phyloP scores from a whole-genome alignment of 2,888 invertebrate genomes.

The Euplagia quadripunctaria region DNA sequence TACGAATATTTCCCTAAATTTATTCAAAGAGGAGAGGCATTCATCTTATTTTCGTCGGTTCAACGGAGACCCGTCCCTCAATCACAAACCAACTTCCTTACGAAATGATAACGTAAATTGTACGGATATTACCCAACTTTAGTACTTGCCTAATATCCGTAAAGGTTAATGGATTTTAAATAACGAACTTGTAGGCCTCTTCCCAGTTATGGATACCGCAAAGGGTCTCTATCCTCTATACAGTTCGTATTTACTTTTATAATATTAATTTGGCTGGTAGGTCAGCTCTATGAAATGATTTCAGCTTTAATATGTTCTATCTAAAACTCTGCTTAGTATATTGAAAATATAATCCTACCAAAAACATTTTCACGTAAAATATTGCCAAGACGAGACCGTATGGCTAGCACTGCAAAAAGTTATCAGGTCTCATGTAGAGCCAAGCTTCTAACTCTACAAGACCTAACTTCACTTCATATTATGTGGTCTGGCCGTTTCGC shows the following conservation, averaged over 20 bases:
- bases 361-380: no score
- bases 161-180: slow-evolving; percentile 20
- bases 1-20: slow-evolving; percentile 44
- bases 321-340: no score
- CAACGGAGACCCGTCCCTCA: slow-evolving; percentile 29
- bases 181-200: slow-evolving; percentile 11
- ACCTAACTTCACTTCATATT: no score
- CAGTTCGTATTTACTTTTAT: neutral
- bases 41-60: slow-evolving; percentile 48
- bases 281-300: no score
- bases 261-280: neutral
- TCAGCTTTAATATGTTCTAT: no score
- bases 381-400: no score
- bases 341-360: no score
- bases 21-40: slow-evolving; percentile 45
- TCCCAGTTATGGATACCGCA: neutral
- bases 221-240: slow-evolving; percentile 1
- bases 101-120: slow-evolving; percentile 28
- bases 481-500: no score
- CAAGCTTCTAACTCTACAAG: no score
- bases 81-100: slow-evolving; percentile 36
- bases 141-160: slow-evolving; percentile 20
- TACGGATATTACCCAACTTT: slow-evolving; percentile 24
- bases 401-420: no score
- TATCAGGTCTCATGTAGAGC: no score